Conservation (phyloP, 2,888 invertebrate genomes). For the Tetragnatha montana region DNA sequence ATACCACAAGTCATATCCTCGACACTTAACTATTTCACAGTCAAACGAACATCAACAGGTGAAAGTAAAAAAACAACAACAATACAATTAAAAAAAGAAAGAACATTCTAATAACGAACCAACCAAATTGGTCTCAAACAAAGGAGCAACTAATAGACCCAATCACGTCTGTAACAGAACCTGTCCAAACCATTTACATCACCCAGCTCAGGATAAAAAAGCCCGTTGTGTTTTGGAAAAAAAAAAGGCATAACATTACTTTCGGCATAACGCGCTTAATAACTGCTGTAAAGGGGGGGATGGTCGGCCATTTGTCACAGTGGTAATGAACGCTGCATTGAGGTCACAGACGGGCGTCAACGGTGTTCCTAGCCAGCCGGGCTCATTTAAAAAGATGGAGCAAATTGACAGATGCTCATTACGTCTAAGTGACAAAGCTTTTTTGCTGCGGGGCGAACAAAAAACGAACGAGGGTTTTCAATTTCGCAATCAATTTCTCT, state of each 20-base stretch:
- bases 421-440: conserved; percentile 12
- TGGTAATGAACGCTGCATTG: conserved; percentile 39
- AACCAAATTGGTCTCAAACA: background rate
- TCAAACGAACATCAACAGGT: too few species aligned
- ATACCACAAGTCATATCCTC: too few species aligned
- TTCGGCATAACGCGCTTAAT: conserved; percentile 30
- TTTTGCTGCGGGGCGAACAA: background rate
- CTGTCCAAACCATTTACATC: background rate
- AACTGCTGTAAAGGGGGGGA: conserved; percentile 20
- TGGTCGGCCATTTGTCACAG: conserved; percentile 45
- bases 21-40: too few species aligned
- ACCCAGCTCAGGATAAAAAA: background rate
- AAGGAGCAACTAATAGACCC: background rate
- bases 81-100: too few species aligned
- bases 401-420: conserved; percentile 22
- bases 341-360: conserved; percentile 54
- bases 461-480: conserved; percentile 1
- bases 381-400: conserved; percentile 17
- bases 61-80: too few species aligned
- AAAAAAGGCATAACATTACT: conserved; percentile 16
- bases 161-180: background rate
- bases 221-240: background rate
- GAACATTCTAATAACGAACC: too few species aligned
- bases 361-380: background rate
- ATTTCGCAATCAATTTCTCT: background rate